Evolutionary conservation across 2,113 vertebrate genomes (phyloP).

Genomic region (Sinocyclocheilus maitianheensis): DNA sequence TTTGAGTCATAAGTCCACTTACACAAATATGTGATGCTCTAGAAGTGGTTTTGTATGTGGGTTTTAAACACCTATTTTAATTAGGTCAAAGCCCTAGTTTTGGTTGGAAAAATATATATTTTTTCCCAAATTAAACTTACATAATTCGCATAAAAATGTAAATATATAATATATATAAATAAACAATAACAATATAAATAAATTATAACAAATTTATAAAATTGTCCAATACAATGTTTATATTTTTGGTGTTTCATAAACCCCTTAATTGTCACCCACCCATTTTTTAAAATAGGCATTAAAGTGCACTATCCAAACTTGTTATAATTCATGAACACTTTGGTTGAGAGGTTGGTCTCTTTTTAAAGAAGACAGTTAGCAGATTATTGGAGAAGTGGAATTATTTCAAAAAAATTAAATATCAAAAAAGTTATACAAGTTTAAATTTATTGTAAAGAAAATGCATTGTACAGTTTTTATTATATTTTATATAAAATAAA

Average conservation of each 20-base stretch:
- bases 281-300: too few relatives aligned
- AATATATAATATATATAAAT: background rate
- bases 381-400: too few relatives aligned
- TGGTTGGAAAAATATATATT: background rate
- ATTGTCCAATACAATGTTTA: background rate
- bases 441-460: too few relatives aligned
- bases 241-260: background rate
- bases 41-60: background rate
- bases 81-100: background rate
- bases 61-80: background rate
- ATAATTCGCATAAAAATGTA: background rate
- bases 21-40: background rate
- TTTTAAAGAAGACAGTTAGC: too few relatives aligned
- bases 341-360: too few relatives aligned
- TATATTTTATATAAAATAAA: too few relatives aligned
- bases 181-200: background rate
- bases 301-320: too few relatives aligned
- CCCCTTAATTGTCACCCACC: too few relatives aligned
- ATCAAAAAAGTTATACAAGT: too few relatives aligned
- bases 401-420: too few relatives aligned
- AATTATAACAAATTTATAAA: background rate
- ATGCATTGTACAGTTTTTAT: too few relatives aligned
- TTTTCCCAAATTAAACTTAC: background rate
- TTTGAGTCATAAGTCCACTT: background rate
- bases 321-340: too few relatives aligned